Conservation (phyloP, 1,140 invertebrate genomes). For the Melanaphis sacchari region DNA sequence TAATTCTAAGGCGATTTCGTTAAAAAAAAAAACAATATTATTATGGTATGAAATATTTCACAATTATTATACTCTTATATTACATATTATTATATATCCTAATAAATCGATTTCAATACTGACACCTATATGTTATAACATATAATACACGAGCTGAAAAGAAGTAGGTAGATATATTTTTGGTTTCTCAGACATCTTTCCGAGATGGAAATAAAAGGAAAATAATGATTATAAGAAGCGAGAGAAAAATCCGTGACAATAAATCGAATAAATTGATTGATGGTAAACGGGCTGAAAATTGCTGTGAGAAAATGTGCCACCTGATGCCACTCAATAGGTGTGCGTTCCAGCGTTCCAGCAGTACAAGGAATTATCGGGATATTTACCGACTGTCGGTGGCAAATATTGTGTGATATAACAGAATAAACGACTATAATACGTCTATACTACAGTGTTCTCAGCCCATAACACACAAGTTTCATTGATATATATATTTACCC, state of each 20-base stretch:
- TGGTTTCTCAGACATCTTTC: background rate
- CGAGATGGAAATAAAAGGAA: background rate
- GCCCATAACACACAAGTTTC: background rate
- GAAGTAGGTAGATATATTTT: background rate
- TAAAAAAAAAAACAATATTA: background rate
- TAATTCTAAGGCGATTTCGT: background rate
- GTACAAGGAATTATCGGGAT: constrained; percentile 1
- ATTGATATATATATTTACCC: background rate
- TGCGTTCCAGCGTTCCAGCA: background rate
- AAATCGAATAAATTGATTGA: constrained; percentile 57
- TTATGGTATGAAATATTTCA: background rate
- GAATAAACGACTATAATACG: background rate
- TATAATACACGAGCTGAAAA: background rate
- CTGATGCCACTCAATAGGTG: constrained; percentile 43
- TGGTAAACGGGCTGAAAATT: constrained; percentile 53
- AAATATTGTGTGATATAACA: background rate
- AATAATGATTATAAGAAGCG: constrained; percentile 38
- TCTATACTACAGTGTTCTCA: background rate
- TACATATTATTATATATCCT: background rate
- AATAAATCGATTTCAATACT: background rate
- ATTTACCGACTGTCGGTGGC: background rate
- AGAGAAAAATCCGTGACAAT: constrained; percentile 50
- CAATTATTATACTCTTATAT: background rate
- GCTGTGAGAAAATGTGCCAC: constrained; percentile 48
- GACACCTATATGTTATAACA: background rate